Conservation (phyloP, 1,140 invertebrate genomes). For the Tetragonula clypearis region DNA sequence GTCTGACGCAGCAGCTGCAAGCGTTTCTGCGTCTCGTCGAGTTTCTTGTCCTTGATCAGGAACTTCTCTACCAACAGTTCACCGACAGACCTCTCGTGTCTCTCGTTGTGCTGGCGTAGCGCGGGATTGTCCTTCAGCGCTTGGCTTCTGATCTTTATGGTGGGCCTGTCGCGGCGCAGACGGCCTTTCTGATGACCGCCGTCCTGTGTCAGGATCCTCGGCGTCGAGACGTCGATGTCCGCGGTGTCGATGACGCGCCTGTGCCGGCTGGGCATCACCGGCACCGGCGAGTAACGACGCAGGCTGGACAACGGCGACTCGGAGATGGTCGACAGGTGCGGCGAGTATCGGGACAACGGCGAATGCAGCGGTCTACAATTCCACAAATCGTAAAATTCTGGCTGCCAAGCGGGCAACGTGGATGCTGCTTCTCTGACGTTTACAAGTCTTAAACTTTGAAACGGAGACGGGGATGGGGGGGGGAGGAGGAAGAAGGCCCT, state of each 20-base stretch:
- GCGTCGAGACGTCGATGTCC: constrained; percentile 90
- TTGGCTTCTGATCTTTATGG: constrained; percentile 79
- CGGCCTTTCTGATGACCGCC: constrained; percentile 60
- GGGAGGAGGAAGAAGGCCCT: background rate
- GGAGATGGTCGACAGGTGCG: constrained; percentile 88
- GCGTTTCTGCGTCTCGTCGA: constrained; percentile 71
- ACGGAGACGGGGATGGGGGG: too few relatives aligned
- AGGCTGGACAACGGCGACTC: constrained; percentile 82
- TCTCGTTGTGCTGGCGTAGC: constrained; percentile 74
- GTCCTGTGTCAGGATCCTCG: constrained; percentile 75
- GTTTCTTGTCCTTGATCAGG: constrained; percentile 85
- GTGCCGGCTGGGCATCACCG: constrained; percentile 66
- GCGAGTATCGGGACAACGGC: constrained; percentile 84
- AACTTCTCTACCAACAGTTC: constrained; percentile 89
- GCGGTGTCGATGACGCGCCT: constrained; percentile 89
- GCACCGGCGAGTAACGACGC: constrained; percentile 69
- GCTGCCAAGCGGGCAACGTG: background rate
- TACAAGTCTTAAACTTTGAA: background rate
- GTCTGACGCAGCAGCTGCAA: constrained; percentile 67
- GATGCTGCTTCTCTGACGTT: background rate
- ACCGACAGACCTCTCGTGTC: constrained; percentile 85
- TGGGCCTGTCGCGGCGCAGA: constrained; percentile 73
- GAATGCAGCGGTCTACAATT: constrained; percentile 75
- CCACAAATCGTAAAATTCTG: background rate
- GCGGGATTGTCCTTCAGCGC: constrained; percentile 81